Evolutionary conservation across 2,113 vertebrate genomes (phyloP).

Genomic region (Rhinoderma darwinii): DNA sequence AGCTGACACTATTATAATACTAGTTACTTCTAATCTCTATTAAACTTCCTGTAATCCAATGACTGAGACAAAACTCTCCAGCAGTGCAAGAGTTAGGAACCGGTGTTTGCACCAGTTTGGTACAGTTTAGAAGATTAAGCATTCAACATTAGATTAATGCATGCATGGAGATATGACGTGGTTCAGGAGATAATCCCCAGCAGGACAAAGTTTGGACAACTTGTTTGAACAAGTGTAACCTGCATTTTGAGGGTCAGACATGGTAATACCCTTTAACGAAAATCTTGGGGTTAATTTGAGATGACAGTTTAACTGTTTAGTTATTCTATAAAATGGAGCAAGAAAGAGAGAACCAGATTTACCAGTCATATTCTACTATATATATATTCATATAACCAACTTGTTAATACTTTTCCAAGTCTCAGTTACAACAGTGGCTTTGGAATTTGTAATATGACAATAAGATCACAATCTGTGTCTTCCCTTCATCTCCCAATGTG

Average conservation of each 20-base stretch:
- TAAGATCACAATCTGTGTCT: background rate
- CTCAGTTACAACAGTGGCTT: too few species aligned
- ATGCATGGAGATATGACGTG: conserved; percentile 44
- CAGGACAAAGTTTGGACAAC: conserved; percentile 26
- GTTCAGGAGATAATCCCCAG: conserved; percentile 33
- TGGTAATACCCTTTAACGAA: background rate
- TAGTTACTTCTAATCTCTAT: background rate
- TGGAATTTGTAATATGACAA: too few species aligned
- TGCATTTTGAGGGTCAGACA: conserved; percentile 11
- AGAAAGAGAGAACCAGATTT: background rate
- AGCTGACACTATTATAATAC: background rate
- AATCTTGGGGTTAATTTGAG: background rate
- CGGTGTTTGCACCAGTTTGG: background rate
- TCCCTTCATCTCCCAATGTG: background rate
- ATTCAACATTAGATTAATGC: conserved; percentile 50
- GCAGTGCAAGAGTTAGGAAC: conserved; percentile 17
- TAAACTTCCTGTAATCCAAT: background rate
- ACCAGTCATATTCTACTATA: background rate
- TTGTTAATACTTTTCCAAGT: too few species aligned
- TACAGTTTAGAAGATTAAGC: conserved; percentile 30
- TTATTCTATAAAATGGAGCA: background rate
- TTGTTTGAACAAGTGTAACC: conserved; percentile 52
- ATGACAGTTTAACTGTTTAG: background rate
- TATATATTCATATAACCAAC: too few species aligned
- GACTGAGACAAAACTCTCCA: background rate